Conservation (phyloP, 92 coral and sea anemone species). For the Desmophyllum pertusum region DNA sequence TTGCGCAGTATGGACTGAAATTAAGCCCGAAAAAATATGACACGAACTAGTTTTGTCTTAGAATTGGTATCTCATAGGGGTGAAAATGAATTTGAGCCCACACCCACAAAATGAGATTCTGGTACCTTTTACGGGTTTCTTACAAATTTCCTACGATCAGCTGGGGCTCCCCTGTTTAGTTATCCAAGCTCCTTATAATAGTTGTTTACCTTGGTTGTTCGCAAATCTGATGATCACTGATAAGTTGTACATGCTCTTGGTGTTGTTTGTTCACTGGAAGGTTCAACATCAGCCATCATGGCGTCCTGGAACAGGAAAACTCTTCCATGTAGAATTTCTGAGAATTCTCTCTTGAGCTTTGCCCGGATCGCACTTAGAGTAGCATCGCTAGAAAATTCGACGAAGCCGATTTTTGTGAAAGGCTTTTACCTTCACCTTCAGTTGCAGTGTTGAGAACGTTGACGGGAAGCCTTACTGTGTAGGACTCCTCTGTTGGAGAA, state of each 20-base stretch:
- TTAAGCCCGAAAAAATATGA: no score
- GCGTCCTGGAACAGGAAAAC: slow-evolving; percentile 65
- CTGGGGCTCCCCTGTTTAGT: not conserved
- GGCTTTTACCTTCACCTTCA: slow-evolving; percentile 40
- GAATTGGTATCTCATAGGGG: no score
- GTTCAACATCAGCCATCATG: slow-evolving; percentile 66
- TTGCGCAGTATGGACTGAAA: no score
- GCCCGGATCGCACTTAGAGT: slow-evolving; percentile 48
- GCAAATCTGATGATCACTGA: slow-evolving; percentile 66
- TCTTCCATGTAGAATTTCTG: slow-evolving; percentile 19
- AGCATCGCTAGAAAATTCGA: slow-evolving; percentile 66
- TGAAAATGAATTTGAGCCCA: no score
- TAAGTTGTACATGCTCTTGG: slow-evolving; percentile 56
- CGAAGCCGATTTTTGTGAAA: slow-evolving; percentile 69
- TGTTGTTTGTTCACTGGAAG: slow-evolving; percentile 44
- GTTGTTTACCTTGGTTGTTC: slow-evolving; percentile 17
- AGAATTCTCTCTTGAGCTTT: slow-evolving; percentile 36
- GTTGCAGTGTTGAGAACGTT: slow-evolving; percentile 59
- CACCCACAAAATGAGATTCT: no score
- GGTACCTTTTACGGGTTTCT: not conserved
- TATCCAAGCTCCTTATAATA: not conserved
- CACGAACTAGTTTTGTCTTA: no score
- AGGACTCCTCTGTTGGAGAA: slow-evolving; percentile 59
- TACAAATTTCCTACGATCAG: no score
- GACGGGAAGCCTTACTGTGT: slow-evolving; percentile 71